These are phyloP conservation scores for Hycleus phaleratus DNA, from an alignment of 1,140 invertebrate species.

Conservation along the genomic window DNA sequence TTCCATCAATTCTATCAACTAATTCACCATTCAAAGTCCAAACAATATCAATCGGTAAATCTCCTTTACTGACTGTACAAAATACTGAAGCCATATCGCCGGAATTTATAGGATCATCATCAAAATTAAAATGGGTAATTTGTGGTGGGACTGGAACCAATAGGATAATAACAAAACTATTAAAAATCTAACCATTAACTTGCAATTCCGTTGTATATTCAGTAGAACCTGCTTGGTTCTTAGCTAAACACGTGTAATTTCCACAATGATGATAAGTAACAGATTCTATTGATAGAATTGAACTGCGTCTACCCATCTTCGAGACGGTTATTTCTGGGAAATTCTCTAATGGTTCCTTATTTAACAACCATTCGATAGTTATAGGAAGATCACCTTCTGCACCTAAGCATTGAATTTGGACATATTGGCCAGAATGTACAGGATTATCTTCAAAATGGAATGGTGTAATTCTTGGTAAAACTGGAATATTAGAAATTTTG, in stretches of 20 bases:
- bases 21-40: slow-evolving; percentile 53
- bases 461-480: slow-evolving; percentile 55
- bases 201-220: slow-evolving; percentile 54
- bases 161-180: background rate
- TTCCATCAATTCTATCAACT: slow-evolving; percentile 27
- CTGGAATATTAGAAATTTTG: slow-evolving; percentile 8
- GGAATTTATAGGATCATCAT: slow-evolving; percentile 50
- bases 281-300: slow-evolving; percentile 52
- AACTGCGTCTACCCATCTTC: slow-evolving; percentile 37
- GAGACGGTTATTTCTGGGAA: slow-evolving; percentile 46
- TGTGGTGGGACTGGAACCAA: slow-evolving; percentile 47
- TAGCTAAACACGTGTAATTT: slow-evolving; percentile 56
- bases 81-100: slow-evolving; percentile 54
- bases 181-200: slow-evolving; percentile 51
- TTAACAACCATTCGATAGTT: slow-evolving; percentile 59
- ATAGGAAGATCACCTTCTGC: slow-evolving; percentile 62
- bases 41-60: slow-evolving; percentile 53
- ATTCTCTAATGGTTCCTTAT: slow-evolving; percentile 43
- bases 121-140: slow-evolving; percentile 54
- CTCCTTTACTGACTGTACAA: slow-evolving; percentile 58
- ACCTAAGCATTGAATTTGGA: slow-evolving; percentile 64
- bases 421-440: slow-evolving; percentile 61
- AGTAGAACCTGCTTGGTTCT: slow-evolving; percentile 51
- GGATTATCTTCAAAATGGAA: slow-evolving; percentile 60
- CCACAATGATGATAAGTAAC: slow-evolving; percentile 52